Evolutionary conservation across 2,797 vertebrate species (phyloP).

Genomic region (Salmo trutta): DNA sequence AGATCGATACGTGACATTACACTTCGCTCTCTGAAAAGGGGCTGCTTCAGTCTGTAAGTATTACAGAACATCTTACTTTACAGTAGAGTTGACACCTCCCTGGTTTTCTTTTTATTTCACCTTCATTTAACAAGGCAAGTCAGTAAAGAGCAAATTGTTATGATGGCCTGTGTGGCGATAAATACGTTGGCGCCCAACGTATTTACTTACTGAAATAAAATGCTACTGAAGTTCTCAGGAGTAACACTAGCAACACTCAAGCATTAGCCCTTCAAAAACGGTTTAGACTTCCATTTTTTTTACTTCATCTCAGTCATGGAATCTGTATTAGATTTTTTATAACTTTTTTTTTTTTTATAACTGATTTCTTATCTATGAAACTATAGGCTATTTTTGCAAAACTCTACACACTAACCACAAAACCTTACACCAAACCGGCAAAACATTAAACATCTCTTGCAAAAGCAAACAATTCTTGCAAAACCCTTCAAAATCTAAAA

Average conservation of each 20-base stretch:
- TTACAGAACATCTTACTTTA: neutral
- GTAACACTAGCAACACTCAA: conserved; percentile 61
- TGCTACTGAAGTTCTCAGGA: conserved; percentile 52
- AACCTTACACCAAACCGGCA: no score
- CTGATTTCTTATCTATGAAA: no score
- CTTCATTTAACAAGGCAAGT: neutral
- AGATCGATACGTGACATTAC: conserved; percentile 69
- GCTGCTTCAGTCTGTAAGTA: neutral
- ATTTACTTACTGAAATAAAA: conserved; percentile 58
- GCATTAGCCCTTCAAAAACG: conserved; percentile 26
- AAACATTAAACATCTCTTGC: no score
- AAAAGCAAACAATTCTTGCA: no score
- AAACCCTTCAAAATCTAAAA: no score
- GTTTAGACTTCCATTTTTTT: neutral
- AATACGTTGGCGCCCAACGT: neutral
- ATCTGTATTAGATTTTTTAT: conserved; percentile 38
- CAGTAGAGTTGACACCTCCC: neutral
- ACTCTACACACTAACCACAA: no score
- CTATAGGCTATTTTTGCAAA: no score
- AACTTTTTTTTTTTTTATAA: conserved; percentile 2
- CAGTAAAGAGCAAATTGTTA: neutral
- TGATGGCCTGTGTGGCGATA: neutral
- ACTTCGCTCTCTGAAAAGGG: conserved; percentile 52
- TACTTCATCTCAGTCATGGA: conserved; percentile 28
- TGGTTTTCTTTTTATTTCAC: neutral